Evolutionary conservation across 2,113 vertebrate genomes (phyloP), one percentile per base, ranked within the genome.

Genomic region (Poeciliopsis prolifica): DNA sequence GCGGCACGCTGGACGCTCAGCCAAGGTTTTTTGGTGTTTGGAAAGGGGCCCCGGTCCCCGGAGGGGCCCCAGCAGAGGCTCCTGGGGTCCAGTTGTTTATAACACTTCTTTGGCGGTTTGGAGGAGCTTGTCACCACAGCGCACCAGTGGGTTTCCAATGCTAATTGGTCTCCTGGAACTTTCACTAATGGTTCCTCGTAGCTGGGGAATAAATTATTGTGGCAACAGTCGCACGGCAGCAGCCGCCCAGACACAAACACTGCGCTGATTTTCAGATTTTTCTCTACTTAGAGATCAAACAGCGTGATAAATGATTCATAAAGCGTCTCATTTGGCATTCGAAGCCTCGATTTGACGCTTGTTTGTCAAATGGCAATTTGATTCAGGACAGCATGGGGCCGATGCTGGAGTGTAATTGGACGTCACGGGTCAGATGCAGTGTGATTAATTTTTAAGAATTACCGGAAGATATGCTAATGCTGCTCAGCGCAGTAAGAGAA

Each of bases 161-260:
- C 94, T 95, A 96, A 96, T 96, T 96, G 95, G 94, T 95, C 95
- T 95, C 94, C 93, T 90, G 94, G 94, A 96, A 95, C 91, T 91
- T 91, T 93, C 77, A 85, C 93, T 97, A 96, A 97, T 93, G 95
- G 96, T 83, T 94, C 91, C 90, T 83, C 87, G 87, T 92, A 94
- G 93, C 94, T 92, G 82, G 24, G 95, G 95, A 95, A 95, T 92
- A 93, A 93, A 93, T 91, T 90, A 87, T 63, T 72, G 85, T 87
- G 91, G 93, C 88, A 92, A 93, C 93, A 91, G 90, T 91, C 83
- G 70, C 90, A 78, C 35, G 65, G 68, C 68, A 13, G 62, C 73
- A n/a, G 54, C 35, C 19, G 72, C 61, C 54, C 29, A 74, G 63
- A 30, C 83, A 86, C 89, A 92, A 89, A 91, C 89, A 91, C 86